phyloP scores from a whole-genome alignment of 1,140 invertebrate species.

The Sycobia sp. region DNA sequence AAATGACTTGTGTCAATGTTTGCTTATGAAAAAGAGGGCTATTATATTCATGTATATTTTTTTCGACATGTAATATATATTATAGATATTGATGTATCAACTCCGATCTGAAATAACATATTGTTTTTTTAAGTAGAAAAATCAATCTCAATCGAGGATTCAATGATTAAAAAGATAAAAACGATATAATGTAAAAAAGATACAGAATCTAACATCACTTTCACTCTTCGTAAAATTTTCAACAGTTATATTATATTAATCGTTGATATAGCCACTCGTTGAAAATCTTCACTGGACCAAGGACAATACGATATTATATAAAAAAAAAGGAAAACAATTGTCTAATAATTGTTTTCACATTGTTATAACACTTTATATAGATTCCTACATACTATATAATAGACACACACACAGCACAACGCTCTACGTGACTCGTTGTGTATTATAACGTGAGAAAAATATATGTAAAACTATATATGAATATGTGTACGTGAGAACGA shows the following conservation, averaged over 20 bases:
- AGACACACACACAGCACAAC: too few relatives aligned
- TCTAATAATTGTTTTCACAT: constrained; percentile 19
- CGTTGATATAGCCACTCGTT: constrained; percentile 25
- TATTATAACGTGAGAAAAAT: background rate
- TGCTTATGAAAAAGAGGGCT: too few relatives aligned
- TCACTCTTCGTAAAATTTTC: background rate
- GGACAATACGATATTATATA: constrained; percentile 43
- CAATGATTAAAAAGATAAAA: background rate
- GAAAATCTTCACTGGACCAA: constrained; percentile 47
- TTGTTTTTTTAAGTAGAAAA: too few relatives aligned
- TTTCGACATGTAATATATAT: too few relatives aligned
- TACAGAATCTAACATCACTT: too few relatives aligned
- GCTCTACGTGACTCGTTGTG: constrained; percentile 1
- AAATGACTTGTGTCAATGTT: too few relatives aligned
- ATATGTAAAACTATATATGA: background rate
- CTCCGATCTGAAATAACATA: too few relatives aligned
- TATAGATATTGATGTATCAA: too few relatives aligned
- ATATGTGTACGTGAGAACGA: background rate
- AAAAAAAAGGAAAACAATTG: constrained; percentile 9
- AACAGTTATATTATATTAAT: constrained; percentile 9
- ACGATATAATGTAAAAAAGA: background rate
- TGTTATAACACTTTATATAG: constrained; percentile 22
- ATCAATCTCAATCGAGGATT: background rate
- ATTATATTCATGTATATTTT: too few relatives aligned
- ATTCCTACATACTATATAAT: constrained; percentile 7